phyloP scores from a whole-genome alignment of 2,797 vertebrate species.

The Triplophysa bombifrons region DNA sequence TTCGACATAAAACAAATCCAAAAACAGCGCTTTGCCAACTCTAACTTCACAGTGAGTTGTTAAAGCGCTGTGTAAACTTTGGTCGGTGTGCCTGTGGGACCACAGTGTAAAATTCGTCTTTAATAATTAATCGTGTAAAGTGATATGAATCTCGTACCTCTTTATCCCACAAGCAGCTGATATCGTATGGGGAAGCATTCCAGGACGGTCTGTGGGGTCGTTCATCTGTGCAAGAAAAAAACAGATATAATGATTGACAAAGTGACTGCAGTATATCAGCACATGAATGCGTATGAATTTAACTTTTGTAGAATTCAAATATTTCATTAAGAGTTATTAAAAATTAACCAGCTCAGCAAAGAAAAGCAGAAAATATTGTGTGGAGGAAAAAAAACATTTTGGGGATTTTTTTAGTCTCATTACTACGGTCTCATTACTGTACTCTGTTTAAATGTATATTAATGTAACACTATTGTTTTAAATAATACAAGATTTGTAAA shows the following conservation, averaged over 20 bases:
- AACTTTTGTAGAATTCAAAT: background rate
- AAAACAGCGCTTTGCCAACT: background rate
- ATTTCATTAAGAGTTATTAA: background rate
- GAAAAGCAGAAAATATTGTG: too few species aligned
- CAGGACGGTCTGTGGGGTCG: slow-evolving; percentile 54
- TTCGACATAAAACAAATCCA: background rate
- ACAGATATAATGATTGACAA: slow-evolving; percentile 41
- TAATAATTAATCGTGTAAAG: slow-evolving; percentile 14
- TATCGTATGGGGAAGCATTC: slow-evolving; percentile 59
- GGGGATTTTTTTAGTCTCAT: background rate
- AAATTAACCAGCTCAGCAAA: too few species aligned
- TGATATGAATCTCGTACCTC: slow-evolving; percentile 65
- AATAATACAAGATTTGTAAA: background rate
- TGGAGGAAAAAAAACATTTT: too few species aligned
- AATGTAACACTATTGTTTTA: background rate
- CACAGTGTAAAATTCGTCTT: slow-evolving; percentile 41
- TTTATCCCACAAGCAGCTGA: slow-evolving; percentile 65
- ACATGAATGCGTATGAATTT: background rate
- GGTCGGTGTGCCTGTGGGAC: slow-evolving; percentile 6
- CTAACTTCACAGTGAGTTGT: slow-evolving; percentile 3
- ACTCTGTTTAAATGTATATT: background rate
- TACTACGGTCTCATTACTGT: background rate
- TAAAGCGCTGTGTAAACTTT: slow-evolving; percentile 32
- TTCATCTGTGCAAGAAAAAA: slow-evolving; percentile 65
- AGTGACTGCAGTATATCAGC: background rate